Conservation (phyloP, 92 coral and sea anemone species). For the Heliopora coerulea region DNA sequence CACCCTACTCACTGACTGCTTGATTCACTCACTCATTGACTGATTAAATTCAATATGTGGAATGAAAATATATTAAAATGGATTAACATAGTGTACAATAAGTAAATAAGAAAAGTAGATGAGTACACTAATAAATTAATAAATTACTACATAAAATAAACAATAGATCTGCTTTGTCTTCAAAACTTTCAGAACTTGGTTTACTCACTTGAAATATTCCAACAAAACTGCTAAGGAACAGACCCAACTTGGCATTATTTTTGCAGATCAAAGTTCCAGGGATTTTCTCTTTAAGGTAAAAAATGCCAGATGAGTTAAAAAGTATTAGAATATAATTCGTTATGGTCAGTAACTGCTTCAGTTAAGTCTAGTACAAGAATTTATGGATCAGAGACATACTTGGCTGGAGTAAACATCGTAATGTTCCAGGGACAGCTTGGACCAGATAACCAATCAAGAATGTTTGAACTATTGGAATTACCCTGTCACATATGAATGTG, state of each 20-base stretch:
- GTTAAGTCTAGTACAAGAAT: background rate
- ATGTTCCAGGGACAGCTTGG: conserved; percentile 53
- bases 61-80: too few species aligned
- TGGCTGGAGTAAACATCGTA: conserved; percentile 11
- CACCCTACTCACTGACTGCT: too few species aligned
- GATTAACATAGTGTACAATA: too few species aligned
- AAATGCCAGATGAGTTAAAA: background rate
- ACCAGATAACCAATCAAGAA: conserved; percentile 70
- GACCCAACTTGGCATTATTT: conserved; percentile 72
- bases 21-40: too few species aligned
- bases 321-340: too few species aligned
- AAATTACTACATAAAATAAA: background rate
- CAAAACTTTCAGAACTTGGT: background rate
- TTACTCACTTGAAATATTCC: conserved; percentile 72
- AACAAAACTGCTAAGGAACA: conserved; percentile 88
- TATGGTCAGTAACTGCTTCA: background rate
- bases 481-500: too few species aligned
- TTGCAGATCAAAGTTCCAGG: conserved; percentile 49
- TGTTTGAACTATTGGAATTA: conserved; percentile 61
- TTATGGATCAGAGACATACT: conserved; percentile 16
- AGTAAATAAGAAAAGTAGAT: too few species aligned
- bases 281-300: conserved; percentile 53
- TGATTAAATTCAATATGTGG: too few species aligned
- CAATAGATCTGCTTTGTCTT: background rate
- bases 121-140: background rate